Conservation (phyloP, 2,797 vertebrate genomes). For the Poecile montanus region DNA sequence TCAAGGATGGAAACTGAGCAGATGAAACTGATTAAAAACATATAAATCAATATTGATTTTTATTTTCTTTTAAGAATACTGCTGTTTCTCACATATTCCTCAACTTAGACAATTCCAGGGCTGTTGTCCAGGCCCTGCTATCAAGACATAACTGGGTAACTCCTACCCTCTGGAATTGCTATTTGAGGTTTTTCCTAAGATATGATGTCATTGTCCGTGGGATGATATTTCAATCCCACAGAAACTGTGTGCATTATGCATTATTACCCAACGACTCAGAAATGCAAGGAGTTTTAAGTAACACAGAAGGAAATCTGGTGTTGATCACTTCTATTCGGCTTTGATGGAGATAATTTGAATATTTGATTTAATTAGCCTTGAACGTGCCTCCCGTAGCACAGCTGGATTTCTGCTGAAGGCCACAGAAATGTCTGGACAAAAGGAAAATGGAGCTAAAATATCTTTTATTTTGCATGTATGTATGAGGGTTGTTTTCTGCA, state of each 20-base stretch:
- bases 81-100: constrained; percentile 38
- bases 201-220: constrained; percentile 31
- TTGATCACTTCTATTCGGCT: not conserved
- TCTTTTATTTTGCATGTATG: not conserved
- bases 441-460: not conserved
- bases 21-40: not conserved
- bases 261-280: not conserved
- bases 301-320: constrained; percentile 14
- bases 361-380: not conserved
- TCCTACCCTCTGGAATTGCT: constrained; percentile 53
- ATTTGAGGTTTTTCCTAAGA: constrained; percentile 45
- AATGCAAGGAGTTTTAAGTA: not conserved
- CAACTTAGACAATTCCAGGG: constrained; percentile 21
- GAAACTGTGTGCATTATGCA: not conserved
- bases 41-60: not conserved
- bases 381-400: not conserved
- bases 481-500: not conserved
- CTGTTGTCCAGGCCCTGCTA: constrained; percentile 43
- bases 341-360: not conserved
- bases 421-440: constrained; percentile 22
- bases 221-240: constrained; percentile 35
- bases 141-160: constrained; percentile 15
- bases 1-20: not conserved
- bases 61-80: not conserved
- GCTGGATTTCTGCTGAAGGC: not conserved